These are phyloP conservation scores for Strigamia crassipes DNA, from an alignment of 2,888 invertebrate species.

Conservation along the genomic window DNA sequence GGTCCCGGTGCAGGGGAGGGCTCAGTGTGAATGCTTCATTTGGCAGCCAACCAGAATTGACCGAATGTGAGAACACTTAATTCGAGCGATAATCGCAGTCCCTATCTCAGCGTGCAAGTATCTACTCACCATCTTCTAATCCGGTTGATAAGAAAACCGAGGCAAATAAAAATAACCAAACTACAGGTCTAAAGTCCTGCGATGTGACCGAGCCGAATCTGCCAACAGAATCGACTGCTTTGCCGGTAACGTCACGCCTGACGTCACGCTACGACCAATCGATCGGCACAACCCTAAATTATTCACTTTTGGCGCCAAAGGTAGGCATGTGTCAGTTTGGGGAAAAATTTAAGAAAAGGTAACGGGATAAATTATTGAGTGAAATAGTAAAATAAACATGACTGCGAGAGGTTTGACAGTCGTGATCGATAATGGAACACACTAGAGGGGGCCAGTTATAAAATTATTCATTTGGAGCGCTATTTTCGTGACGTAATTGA, in stretches of 20 bases:
- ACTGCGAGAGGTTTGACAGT: background rate
- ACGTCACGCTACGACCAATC: constrained; percentile 30
- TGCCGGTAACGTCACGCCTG: background rate
- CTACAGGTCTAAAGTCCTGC: constrained; percentile 24
- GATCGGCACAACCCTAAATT: constrained; percentile 27
- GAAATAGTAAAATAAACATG: background rate
- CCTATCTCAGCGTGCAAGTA: background rate
- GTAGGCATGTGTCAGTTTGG: background rate
- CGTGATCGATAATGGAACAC: background rate
- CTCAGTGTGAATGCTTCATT: background rate
- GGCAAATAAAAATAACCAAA: constrained; percentile 9
- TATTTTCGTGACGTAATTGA: background rate
- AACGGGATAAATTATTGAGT: background rate
- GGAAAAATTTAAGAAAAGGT: constrained; percentile 1
- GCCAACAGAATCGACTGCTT: constrained; percentile 16
- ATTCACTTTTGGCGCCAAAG: constrained; percentile 32
- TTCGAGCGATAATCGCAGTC: background rate
- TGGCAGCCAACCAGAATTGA: constrained; percentile 14
- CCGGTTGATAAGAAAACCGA: constrained; percentile 19
- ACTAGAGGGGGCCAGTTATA: background rate
- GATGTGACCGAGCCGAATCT: constrained; percentile 8
- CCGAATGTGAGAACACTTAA: constrained; percentile 22
- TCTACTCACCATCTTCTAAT: constrained; percentile 29
- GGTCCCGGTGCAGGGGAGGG: background rate
- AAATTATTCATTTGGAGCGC: background rate